A percentile compares a stretch with the other conserved stretches of the same genome.
Evolutionary conservation across 2,888 invertebrate genomes (phyloP).

Genomic region (Argyra leucocephala): DNA sequence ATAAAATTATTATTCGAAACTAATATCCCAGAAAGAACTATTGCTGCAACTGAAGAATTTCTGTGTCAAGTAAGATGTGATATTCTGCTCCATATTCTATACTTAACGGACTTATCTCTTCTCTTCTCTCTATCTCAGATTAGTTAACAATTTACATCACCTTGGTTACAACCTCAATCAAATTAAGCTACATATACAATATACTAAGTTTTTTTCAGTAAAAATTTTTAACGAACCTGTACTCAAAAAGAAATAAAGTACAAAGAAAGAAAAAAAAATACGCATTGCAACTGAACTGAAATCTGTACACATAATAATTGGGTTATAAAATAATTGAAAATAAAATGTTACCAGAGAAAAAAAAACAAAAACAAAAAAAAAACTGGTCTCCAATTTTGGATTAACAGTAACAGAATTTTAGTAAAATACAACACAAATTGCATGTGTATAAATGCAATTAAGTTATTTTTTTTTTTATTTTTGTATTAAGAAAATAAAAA

Average conservation of each 20-base stretch:
- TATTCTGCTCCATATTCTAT: too few relatives aligned
- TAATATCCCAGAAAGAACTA: too few relatives aligned
- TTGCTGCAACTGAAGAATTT: too few relatives aligned
- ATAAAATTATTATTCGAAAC: too few relatives aligned
- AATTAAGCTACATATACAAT: too few relatives aligned
- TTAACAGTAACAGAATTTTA: background rate
- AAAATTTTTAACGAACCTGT: too few relatives aligned
- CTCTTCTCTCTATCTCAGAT: too few relatives aligned
- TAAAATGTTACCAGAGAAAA: background rate
- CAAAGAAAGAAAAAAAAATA: background rate
- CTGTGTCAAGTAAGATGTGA: too few relatives aligned
- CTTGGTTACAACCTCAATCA: too few relatives aligned
- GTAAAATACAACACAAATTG: background rate
- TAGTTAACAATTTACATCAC: too few relatives aligned
- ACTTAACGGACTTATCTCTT: too few relatives aligned
- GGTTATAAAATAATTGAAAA: constrained; percentile 4
- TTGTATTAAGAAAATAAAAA: background rate
- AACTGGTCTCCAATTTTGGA: background rate
- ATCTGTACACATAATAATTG: background rate
- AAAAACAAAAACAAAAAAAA: background rate
- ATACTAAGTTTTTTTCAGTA: too few relatives aligned
- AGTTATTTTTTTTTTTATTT: background rate
- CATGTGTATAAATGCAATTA: background rate
- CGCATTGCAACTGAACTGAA: background rate
- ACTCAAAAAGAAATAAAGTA: background rate